Evolutionary conservation across 2,888 invertebrate species (phyloP).

Genomic region (Himalopsyche anomala): DNA sequence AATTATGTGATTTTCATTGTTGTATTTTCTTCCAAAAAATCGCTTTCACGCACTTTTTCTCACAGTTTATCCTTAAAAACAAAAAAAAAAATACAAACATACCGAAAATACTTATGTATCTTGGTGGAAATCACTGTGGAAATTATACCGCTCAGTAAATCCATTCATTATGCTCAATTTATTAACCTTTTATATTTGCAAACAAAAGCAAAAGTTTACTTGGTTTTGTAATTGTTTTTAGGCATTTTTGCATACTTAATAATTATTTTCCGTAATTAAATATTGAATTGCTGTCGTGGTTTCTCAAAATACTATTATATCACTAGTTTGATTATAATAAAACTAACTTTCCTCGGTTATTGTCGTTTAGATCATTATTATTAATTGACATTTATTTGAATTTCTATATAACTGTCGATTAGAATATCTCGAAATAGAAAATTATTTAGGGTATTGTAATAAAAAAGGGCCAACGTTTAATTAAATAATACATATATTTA

Average conservation of each 20-base stretch:
- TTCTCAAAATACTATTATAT: not conserved
- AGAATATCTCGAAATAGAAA: no score
- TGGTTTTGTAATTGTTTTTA: not conserved
- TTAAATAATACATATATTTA: no score
- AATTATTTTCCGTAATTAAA: not conserved
- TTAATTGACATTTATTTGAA: no score
- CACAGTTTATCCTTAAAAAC: slow-evolving; percentile 13
- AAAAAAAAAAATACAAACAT: not conserved
- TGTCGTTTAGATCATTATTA: no score
- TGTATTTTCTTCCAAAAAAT: slow-evolving; percentile 45
- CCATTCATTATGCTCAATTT: slow-evolving; percentile 39
- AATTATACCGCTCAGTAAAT: not conserved
- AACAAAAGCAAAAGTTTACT: slow-evolving; percentile 34
- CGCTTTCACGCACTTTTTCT: slow-evolving; percentile 53
- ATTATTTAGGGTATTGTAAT: no score
- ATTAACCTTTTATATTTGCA: not conserved
- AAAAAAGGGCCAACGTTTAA: no score
- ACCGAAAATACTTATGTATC: slow-evolving; percentile 9
- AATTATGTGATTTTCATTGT: slow-evolving; percentile 52
- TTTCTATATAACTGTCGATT: no score
- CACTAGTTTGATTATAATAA: not conserved
- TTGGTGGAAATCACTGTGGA: slow-evolving; percentile 2
- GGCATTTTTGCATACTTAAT: not conserved
- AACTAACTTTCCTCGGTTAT: no score
- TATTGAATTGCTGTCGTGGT: not conserved